Percentiles rank a stretch among this genome's conserved stretches.
phyloP scores from a whole-genome alignment of 2,888 invertebrate genomes.

The Electrophaes corylata region DNA sequence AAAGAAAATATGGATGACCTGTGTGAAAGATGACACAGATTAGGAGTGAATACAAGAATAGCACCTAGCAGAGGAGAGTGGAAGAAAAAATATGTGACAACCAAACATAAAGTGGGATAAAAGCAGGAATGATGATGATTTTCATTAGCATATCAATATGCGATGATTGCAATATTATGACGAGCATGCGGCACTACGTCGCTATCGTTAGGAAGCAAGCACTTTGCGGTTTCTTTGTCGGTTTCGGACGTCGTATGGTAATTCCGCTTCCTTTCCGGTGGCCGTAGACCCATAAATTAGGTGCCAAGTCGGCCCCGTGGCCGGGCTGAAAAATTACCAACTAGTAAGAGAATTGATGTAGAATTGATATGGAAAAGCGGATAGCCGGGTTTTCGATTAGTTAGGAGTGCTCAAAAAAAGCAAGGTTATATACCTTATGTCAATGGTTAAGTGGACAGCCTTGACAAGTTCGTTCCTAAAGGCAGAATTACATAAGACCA shows the following conservation, averaged over 20 bases:
- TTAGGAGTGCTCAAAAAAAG: no score
- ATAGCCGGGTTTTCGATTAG: neutral
- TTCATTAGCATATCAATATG: constrained; percentile 21
- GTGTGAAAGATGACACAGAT: no score
- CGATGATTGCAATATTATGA: constrained; percentile 36
- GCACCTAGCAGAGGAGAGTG: no score
- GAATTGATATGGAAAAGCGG: constrained; percentile 41
- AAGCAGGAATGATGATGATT: no score
- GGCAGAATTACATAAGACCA: no score
- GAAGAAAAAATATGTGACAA: no score
- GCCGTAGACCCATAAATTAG: constrained; percentile 73
- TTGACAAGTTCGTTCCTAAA: no score
- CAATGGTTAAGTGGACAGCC: no score
- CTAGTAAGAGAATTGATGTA: constrained; percentile 60
- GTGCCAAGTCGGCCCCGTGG: constrained; percentile 67
- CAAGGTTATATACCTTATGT: no score
- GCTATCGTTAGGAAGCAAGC: constrained; percentile 54
- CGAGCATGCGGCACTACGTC: constrained; percentile 58
- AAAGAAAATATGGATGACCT: no score
- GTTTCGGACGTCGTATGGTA: constrained; percentile 76
- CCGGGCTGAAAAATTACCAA: constrained; percentile 77
- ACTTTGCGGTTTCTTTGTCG: constrained; percentile 67
- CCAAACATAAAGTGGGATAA: no score
- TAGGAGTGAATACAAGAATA: no score
- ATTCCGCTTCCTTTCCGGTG: constrained; percentile 76